Evolutionary conservation across 2,797 vertebrate genomes (phyloP).

Genomic region (Eulemur albifrons): DNA sequence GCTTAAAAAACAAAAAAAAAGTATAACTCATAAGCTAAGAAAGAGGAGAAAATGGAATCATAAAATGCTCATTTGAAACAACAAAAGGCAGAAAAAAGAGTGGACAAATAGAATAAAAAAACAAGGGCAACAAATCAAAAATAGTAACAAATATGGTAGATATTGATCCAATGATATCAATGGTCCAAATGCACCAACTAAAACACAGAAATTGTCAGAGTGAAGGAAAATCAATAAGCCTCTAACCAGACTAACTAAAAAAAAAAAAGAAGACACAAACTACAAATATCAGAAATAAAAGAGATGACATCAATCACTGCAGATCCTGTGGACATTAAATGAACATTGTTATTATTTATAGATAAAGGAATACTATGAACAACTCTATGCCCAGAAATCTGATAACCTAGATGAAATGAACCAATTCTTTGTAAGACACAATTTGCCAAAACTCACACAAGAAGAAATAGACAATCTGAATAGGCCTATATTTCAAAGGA

Average conservation of each 20-base stretch:
- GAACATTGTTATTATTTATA: neutral
- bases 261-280: neutral
- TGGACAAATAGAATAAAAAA: neutral
- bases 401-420: neutral
- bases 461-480: neutral
- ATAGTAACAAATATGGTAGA: neutral
- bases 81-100: neutral
- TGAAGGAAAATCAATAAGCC: neutral
- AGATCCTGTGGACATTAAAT: neutral
- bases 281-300: neutral
- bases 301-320: neutral
- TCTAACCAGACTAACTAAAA: neutral
- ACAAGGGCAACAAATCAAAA: neutral
- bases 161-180: neutral
- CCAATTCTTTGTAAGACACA: neutral
- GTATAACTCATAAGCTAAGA: neutral
- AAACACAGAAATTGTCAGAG: neutral
- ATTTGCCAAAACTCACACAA: neutral
- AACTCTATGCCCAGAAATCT: neutral
- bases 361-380: neutral
- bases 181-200: neutral
- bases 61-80: neutral
- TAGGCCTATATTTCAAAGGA: neutral
- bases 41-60: neutral
- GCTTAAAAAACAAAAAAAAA: neutral